Evolutionary conservation across 2,888 invertebrate genomes (phyloP).

Genomic region (Panzeria rudis): DNA sequence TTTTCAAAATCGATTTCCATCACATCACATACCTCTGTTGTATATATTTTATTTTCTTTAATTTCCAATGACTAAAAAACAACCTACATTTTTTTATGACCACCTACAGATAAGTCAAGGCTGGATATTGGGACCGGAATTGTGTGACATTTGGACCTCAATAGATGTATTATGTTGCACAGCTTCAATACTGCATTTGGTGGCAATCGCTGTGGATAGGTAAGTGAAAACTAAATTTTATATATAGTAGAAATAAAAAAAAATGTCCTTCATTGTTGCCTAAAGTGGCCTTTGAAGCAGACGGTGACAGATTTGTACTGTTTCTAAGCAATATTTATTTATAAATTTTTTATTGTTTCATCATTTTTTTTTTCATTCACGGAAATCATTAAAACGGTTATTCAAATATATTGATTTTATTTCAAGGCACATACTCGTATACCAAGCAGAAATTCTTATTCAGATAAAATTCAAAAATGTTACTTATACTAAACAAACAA

Average conservation of each 20-base stretch:
- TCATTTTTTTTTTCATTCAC: too few species aligned
- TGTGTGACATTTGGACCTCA: constrained; percentile 98
- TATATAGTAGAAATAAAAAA: not conserved
- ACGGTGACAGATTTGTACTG: too few species aligned
- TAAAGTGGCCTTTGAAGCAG: not conserved
- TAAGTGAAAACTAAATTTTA: constrained; percentile 81
- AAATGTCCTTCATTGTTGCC: not conserved
- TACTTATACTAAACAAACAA: not conserved
- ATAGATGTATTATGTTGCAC: constrained; percentile 98
- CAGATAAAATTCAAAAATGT: not conserved
- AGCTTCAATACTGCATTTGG: constrained; percentile 97
- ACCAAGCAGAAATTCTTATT: not conserved
- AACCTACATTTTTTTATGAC: not conserved
- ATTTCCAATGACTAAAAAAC: not conserved
- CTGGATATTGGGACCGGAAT: constrained; percentile 95
- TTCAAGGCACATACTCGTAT: too few species aligned
- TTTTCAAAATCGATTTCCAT: too few species aligned
- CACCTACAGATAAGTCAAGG: constrained; percentile 90
- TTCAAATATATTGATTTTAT: too few species aligned
- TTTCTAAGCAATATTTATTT: too few species aligned
- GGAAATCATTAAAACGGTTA: too few species aligned
- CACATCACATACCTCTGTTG: too few species aligned
- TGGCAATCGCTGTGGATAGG: constrained; percentile 98
- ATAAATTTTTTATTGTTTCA: too few species aligned
- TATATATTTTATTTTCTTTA: not conserved